phyloP scores from a whole-genome alignment of 2,113 vertebrate genomes.

The Nothobranchius kuhntae region DNA sequence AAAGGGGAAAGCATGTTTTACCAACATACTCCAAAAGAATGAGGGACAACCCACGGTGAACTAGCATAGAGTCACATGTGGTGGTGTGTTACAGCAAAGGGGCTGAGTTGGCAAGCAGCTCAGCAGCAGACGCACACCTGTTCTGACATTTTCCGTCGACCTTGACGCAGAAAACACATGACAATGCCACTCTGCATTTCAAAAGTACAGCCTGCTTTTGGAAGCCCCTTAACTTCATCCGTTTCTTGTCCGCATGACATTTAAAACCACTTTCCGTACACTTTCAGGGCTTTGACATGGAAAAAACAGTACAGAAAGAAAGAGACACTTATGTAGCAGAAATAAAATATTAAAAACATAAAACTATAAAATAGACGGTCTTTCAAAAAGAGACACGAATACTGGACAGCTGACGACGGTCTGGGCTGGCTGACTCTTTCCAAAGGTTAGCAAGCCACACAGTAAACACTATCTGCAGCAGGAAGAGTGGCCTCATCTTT shows the following conservation, averaged over 20 bases:
- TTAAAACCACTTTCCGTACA: conserved; percentile 50
- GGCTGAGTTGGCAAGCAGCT: conserved; percentile 78
- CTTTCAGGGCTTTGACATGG: conserved; percentile 7
- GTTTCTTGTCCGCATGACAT: conserved; percentile 45
- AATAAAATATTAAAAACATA: not conserved
- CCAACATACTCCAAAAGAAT: conserved; percentile 28
- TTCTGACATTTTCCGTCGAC: conserved; percentile 82
- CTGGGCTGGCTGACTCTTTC: conserved; percentile 17
- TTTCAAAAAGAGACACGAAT: not conserved
- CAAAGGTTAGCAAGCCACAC: conserved; percentile 17
- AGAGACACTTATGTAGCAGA: not conserved
- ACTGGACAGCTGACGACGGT: conserved; percentile 3
- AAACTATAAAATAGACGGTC: not conserved
- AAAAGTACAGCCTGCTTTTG: conserved; percentile 54
- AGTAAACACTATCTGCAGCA: conserved; percentile 20
- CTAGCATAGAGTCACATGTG: conserved; percentile 68
- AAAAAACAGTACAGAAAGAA: conserved; percentile 13
- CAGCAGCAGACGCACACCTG: conserved; percentile 80
- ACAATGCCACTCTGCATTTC: conserved; percentile 74
- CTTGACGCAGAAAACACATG: conserved; percentile 80
- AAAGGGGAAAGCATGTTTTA: conserved; percentile 31
- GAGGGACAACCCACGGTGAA: conserved; percentile 49
- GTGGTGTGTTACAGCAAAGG: conserved; percentile 70
- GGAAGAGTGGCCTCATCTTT: conserved; percentile 26
- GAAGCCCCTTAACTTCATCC: conserved; percentile 39